These are phyloP conservation scores for Dugesia japonica DNA, from an alignment of 2,888 invertebrate species.

Conservation along the genomic window DNA sequence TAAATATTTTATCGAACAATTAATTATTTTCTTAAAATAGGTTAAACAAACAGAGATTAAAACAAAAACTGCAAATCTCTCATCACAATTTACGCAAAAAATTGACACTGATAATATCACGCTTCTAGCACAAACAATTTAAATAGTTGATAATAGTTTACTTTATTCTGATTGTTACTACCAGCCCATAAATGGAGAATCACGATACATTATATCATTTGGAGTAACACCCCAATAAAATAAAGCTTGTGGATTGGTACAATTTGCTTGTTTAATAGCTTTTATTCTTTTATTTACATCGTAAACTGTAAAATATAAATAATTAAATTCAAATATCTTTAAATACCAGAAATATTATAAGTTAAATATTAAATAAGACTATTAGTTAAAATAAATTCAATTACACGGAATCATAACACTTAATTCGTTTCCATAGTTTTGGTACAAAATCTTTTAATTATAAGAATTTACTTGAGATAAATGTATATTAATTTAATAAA, in stretches of 20 bases:
- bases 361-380: no score
- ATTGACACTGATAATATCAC: neutral
- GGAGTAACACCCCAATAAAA: neutral
- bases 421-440: no score
- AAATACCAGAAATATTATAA: no score
- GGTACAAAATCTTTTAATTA: no score
- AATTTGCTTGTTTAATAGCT: neutral
- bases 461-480: no score
- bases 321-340: no score
- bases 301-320: neutral
- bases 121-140: neutral
- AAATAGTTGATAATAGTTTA: neutral
- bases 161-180: neutral
- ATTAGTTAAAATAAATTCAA: no score
- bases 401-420: no score
- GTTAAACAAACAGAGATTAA: neutral
- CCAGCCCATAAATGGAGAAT: neutral
- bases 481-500: no score
- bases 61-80: neutral
- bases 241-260: neutral
- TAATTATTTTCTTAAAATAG: neutral
- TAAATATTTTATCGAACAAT: neutral
- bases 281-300: neutral
- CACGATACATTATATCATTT: neutral
- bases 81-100: neutral